Conservation (phyloP, 2,888 invertebrate species). For the Nomada fabriciana region DNA sequence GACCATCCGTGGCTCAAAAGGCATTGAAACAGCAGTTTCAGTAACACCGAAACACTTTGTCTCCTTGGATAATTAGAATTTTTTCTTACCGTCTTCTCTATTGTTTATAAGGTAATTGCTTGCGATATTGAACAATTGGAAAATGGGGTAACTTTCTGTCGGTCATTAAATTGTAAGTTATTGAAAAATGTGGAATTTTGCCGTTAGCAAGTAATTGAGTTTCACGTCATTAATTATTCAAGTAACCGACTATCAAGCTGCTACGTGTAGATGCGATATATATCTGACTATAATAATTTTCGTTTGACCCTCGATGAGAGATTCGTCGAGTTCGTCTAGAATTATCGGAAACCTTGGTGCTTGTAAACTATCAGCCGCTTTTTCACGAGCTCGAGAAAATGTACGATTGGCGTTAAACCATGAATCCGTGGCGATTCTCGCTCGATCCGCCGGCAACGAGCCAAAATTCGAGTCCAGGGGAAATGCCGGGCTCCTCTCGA, state of each 20-base stretch:
- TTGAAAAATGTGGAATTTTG: too few species aligned
- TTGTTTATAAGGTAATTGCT: not conserved
- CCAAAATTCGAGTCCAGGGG: conserved; percentile 46
- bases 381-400: conserved; percentile 38
- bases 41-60: not conserved
- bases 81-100: not conserved
- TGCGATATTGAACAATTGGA: too few species aligned
- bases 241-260: too few species aligned
- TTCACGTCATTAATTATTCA: too few species aligned
- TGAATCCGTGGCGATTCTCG: conserved; percentile 52
- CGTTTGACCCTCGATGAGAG: not conserved
- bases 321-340: conserved; percentile 16
- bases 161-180: too few species aligned
- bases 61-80: not conserved
- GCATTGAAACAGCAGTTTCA: not conserved
- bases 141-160: too few species aligned
- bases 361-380: conserved; percentile 51
- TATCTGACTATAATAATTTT: too few species aligned
- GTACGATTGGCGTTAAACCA: conserved; percentile 49
- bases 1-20: not conserved
- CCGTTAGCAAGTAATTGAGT: too few species aligned
- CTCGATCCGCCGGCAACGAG: conserved; percentile 59
- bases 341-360: conserved; percentile 33
- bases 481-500: conserved; percentile 21
- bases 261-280: too few species aligned